Conservation (phyloP, 2,888 invertebrate genomes). For the Petrolisthes manimaculis region DNA sequence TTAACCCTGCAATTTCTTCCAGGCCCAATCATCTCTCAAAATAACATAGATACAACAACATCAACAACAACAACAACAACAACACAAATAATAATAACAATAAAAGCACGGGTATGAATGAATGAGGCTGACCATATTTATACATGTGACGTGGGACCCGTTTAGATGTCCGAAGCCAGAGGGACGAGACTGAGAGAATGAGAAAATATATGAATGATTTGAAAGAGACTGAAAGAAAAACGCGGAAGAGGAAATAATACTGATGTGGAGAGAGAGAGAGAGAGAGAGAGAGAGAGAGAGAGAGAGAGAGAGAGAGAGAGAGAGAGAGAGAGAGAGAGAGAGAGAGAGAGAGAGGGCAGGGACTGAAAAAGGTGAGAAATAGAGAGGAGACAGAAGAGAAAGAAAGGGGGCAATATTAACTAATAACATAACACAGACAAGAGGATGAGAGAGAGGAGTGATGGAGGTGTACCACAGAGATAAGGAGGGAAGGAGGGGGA, state of each 20-base stretch:
- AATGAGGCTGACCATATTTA: too few relatives aligned
- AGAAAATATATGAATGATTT: background rate
- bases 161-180: background rate
- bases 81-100: too few relatives aligned
- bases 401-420: background rate
- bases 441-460: background rate
- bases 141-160: too few relatives aligned
- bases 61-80: too few relatives aligned
- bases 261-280: slow-evolving; percentile 10
- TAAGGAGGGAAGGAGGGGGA: background rate
- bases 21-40: too few relatives aligned
- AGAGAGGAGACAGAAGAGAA: background rate
- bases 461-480: background rate
- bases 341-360: background rate
- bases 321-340: background rate
- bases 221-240: background rate
- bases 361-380: background rate
- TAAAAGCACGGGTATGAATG: too few relatives aligned
- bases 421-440: background rate
- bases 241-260: too few relatives aligned
- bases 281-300: background rate
- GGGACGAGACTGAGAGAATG: background rate
- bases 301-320: background rate
- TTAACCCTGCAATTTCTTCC: too few relatives aligned
- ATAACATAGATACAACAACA: too few relatives aligned